A percentile compares a stretch with the other conserved stretches of the same genome.
phyloP scores from a whole-genome alignment of 2,113 vertebrate species.

The Meles meles region DNA sequence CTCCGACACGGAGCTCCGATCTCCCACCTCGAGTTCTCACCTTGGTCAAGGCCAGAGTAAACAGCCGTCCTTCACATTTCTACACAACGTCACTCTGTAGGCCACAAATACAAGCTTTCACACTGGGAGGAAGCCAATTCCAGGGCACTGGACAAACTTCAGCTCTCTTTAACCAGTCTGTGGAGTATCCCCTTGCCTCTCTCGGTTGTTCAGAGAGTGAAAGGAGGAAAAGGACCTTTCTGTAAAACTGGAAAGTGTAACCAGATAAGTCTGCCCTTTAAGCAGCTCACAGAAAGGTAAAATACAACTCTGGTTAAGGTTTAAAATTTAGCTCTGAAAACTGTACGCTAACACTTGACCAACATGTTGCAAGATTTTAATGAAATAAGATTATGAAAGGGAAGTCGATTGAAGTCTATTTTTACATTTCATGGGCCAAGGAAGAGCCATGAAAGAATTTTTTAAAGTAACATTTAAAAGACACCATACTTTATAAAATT shows the following conservation, averaged over 20 bases:
- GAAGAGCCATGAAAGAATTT: neutral
- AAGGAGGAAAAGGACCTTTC: slow-evolving; percentile 27
- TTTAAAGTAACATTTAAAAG: slow-evolving; percentile 42
- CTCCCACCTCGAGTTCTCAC: neutral
- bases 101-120: slow-evolving; percentile 13
- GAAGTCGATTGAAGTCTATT: slow-evolving; percentile 41
- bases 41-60: slow-evolving; percentile 40
- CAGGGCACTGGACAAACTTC: neutral
- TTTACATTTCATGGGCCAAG: slow-evolving; percentile 41
- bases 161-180: neutral
- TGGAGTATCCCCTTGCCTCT: slow-evolving; percentile 13
- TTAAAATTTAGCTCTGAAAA: slow-evolving; percentile 54
- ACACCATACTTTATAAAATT: slow-evolving; percentile 20
- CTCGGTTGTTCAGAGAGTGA: neutral
- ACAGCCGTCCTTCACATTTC: slow-evolving; percentile 15
- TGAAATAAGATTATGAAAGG: slow-evolving; percentile 42
- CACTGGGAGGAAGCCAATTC: neutral
- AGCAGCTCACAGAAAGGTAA: neutral
- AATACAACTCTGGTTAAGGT: neutral
- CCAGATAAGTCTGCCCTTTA: slow-evolving; percentile 34
- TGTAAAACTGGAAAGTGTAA: neutral
- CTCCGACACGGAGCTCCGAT: neutral
- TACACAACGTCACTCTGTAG: neutral
- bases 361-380: slow-evolving; percentile 49
- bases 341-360: neutral